phyloP scores from a whole-genome alignment of 2,888 invertebrate genomes.

The Leptura quadrifasciata region DNA sequence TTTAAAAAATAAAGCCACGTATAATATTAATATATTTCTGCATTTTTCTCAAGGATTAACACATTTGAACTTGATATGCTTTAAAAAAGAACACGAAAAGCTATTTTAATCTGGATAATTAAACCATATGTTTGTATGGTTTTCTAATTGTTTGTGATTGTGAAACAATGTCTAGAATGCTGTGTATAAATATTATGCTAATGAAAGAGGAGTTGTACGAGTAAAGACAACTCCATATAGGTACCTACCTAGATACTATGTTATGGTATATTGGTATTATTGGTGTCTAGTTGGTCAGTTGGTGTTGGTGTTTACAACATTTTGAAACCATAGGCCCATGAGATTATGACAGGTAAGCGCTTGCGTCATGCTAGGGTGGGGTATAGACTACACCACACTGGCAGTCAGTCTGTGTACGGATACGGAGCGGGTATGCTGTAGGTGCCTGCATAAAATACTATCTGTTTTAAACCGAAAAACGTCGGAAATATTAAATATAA shows the following conservation, averaged over 20 bases:
- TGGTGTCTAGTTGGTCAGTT: conserved; percentile 23
- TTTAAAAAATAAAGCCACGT: neutral
- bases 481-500: conserved; percentile 33
- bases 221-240: conserved; percentile 32
- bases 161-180: conserved; percentile 14
- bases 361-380: conserved; percentile 63
- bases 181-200: conserved; percentile 25
- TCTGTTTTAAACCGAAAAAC: conserved; percentile 44
- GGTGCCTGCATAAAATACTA: conserved; percentile 36
- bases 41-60: neutral
- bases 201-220: conserved; percentile 23
- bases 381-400: conserved; percentile 53
- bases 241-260: conserved; percentile 14
- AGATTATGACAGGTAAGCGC: conserved; percentile 63
- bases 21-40: conserved; percentile 3
- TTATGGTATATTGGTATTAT: conserved; percentile 25
- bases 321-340: conserved; percentile 54
- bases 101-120: neutral
- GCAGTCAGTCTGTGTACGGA: conserved; percentile 53
- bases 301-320: conserved; percentile 48
- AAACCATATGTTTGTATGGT: conserved; percentile 23
- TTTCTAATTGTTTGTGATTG: conserved; percentile 22
- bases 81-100: neutral
- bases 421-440: conserved; percentile 40
- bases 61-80: conserved; percentile 9